These are phyloP conservation scores for Dryobotodes eremita DNA, from an alignment of 2,888 invertebrate genomes.

Conservation along the genomic window DNA sequence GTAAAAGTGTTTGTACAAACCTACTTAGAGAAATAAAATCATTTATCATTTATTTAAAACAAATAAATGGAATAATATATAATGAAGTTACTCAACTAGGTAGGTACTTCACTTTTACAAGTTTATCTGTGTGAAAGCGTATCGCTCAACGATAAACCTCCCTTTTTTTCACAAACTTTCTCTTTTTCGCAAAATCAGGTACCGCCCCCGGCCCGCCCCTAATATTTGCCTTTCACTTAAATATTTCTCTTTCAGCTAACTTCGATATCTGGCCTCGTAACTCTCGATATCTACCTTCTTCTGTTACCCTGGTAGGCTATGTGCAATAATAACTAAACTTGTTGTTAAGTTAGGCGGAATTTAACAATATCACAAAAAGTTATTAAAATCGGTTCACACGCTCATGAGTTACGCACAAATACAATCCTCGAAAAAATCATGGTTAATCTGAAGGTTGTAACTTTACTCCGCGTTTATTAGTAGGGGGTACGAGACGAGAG, in stretches of 20 bases:
- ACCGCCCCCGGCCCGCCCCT: conserved; percentile 6
- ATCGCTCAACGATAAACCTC: background rate
- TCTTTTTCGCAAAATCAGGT: background rate
- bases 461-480: no score
- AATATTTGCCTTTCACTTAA: conserved; percentile 23
- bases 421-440: no score
- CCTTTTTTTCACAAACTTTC: background rate
- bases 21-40: no score
- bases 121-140: background rate
- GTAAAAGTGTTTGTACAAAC: no score
- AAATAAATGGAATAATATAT: no score
- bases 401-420: no score
- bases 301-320: conserved; percentile 47
- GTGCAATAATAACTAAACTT: conserved; percentile 43
- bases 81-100: no score
- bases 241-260: conserved; percentile 25
- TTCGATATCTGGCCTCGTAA: background rate
- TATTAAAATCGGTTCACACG: no score
- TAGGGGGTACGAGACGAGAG: no score
- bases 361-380: background rate
- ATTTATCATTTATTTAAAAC: no score
- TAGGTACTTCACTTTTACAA: no score
- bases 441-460: no score
- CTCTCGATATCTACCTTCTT: background rate
- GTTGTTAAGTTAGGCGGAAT: conserved; percentile 26